Conservation (phyloP, 2,113 vertebrate genomes). For the Opisthocomus hoazin region DNA sequence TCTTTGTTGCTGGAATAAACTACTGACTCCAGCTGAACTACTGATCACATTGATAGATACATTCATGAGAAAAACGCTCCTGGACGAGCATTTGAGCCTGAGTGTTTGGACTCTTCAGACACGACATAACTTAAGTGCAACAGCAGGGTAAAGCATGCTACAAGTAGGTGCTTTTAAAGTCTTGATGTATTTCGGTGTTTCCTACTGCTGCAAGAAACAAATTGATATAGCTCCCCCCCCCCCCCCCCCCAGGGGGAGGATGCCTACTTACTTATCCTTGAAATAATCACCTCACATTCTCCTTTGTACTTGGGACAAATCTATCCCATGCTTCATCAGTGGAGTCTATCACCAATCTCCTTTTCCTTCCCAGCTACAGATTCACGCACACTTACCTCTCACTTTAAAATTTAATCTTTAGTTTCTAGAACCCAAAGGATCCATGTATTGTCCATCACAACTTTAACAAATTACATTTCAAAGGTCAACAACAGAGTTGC, state of each 20-base stretch:
- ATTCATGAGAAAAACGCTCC: not conserved
- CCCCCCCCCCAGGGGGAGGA: fast-evolving
- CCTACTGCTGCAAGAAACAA: not conserved
- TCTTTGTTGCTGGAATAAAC: not conserved
- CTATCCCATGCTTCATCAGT: not conserved
- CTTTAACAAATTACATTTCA: not conserved
- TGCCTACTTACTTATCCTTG: not conserved
- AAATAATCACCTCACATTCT: not conserved
- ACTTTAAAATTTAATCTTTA: not conserved
- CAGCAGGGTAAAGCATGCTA: not conserved
- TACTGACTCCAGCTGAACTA: not conserved
- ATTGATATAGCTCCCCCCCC: not conserved
- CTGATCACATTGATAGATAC: not conserved
- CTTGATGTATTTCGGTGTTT: not conserved
- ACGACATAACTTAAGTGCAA: not conserved
- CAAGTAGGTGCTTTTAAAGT: not conserved
- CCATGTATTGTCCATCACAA: not conserved
- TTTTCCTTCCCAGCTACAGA: not conserved
- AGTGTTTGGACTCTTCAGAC: not conserved
- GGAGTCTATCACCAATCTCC: not conserved
- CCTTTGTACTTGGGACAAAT: not conserved
- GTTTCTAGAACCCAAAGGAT: not conserved
- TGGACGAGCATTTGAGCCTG: not conserved
- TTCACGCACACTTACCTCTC: not conserved
- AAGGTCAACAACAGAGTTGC: not conserved